Evolutionary conservation across 2,888 invertebrate species (phyloP).

Genomic region (Cremastinae sp.): DNA sequence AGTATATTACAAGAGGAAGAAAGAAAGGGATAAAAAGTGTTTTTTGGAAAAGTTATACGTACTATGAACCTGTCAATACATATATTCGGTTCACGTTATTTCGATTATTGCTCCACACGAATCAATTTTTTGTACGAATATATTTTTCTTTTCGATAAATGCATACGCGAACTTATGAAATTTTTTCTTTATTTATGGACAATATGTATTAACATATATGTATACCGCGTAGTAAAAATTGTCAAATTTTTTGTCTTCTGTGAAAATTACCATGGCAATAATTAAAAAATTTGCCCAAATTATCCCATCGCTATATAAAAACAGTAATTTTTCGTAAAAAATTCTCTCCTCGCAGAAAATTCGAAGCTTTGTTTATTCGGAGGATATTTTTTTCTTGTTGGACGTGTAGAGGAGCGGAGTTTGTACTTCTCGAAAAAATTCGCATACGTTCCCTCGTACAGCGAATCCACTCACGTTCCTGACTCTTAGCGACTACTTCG

Average conservation of each 20-base stretch:
- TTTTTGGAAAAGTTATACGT: neutral
- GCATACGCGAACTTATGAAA: neutral
- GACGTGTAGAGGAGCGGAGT: neutral
- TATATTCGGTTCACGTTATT: neutral
- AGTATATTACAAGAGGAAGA: neutral
- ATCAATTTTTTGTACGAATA: neutral
- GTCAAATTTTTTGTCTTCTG: too few species aligned
- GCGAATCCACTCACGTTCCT: conserved; percentile 19
- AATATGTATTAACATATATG: too few species aligned
- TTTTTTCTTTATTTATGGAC: too few species aligned
- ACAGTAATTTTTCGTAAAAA: too few species aligned
- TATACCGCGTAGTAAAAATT: too few species aligned
- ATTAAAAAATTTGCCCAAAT: too few species aligned
- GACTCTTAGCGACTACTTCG: conserved; percentile 30
- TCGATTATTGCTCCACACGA: neutral
- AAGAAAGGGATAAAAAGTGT: neutral
- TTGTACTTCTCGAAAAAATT: conserved; percentile 9
- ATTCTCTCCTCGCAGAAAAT: too few species aligned
- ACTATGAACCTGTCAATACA: neutral
- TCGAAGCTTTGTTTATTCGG: neutral
- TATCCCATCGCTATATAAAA: too few species aligned
- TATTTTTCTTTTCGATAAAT: neutral
- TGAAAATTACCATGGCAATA: too few species aligned
- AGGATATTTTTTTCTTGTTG: conserved; percentile 8
- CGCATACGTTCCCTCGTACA: conserved; percentile 15